Base-by-base conservation (phyloP, 2,113 vertebrate genomes). In the Trematocara marginatum region DNA sequence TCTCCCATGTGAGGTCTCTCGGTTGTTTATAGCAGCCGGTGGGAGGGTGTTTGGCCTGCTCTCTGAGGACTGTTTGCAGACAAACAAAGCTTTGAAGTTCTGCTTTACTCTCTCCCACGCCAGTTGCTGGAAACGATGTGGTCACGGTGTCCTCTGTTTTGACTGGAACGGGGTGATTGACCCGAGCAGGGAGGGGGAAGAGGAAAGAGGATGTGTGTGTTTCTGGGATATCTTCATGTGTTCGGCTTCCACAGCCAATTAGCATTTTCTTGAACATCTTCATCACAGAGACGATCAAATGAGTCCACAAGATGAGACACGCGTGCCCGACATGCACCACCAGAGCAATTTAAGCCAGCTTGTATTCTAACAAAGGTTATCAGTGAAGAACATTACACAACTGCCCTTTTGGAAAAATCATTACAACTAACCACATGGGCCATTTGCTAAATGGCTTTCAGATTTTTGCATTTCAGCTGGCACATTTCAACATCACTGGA, bases 71-170 rank as follows among this genome's bases (percentile, higher is more conserved):
- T 87, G 85, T 90, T 91, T 90, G 69, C 82, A 86, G 82, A 87
- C 82, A 87, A 89, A 92, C 89, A 90, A 78, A 83, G 78, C 85
- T 82, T 61, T 47, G 86, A 92, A 90, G 84, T 88, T 34, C 88
- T 82, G 7, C 52, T 59, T 15, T 85, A 29, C 80, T 85, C 64
- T 80, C 90, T 89, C 82, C 85, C 89, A 89, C n/a, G 57, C 85
- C 26, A 45, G 40, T 83, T 83, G 85, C 84, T 52, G 38, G 57
- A 80, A 92, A 57, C 29, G 10, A 47, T 52, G 80, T 23, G 56
- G 79, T 81, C 89, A 34, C 6, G 6, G 64, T 9, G 57, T 66
- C 79, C 23, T 2, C 79, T 89, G 84, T 84, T 93, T 89, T 89
- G 86, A 52, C 88, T 54, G 52, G 26, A 47, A 35, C 38, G 13